Base-by-base conservation (phyloP, 2,797 vertebrate species). In the Siniperca obscura region DNA sequence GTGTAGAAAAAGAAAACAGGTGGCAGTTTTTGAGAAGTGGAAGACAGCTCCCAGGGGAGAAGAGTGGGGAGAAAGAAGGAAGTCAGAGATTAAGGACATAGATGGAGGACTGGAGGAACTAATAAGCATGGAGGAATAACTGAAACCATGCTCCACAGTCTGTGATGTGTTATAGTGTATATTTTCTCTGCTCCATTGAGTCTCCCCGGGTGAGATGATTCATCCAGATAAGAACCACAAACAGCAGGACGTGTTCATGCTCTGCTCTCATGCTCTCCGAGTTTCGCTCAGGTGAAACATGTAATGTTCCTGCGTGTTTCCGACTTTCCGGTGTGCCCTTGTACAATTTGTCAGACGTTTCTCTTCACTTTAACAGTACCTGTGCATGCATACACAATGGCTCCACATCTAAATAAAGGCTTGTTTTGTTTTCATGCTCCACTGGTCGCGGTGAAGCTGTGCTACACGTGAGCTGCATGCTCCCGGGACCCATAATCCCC, bases 151-250 rank as follows among this genome's bases (percentile, higher is more conserved):
- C 57, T 70, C 48, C 70, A 9, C 56, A 21, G 19, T 64, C 67
- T 81, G 57, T 50, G 61, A 78, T 62, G 62, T 74, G 65, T 66
- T 65, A 55, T 62, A 53, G 1, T 66, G 19, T 70, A 70, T 68
- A 4, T 86, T 76, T 78, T 44, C 70, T 74, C 75, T 14, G 84
- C 84, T 87, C 73, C 71, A 30, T 22, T 75, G 86, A 76, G 40
- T 38, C 75, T 40, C 67, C 55, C 21, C 6, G 38, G 30, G 65
- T 57, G 82, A 71, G 53, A 71, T 64, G 74, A 84, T 78, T 84
- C 75, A 77, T 84, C 72, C 80, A 53, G 76, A 75, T 73, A 16
- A 68, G 74, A 77, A 4, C 9, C 65, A 57, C 60, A 70, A 40
- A 72, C 80, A 69, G 81, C 48, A 7, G 55, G 70, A 70, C 2